Base-by-base conservation (phyloP, 2,888 invertebrate genomes). In the Monochamus alternatus region DNA sequence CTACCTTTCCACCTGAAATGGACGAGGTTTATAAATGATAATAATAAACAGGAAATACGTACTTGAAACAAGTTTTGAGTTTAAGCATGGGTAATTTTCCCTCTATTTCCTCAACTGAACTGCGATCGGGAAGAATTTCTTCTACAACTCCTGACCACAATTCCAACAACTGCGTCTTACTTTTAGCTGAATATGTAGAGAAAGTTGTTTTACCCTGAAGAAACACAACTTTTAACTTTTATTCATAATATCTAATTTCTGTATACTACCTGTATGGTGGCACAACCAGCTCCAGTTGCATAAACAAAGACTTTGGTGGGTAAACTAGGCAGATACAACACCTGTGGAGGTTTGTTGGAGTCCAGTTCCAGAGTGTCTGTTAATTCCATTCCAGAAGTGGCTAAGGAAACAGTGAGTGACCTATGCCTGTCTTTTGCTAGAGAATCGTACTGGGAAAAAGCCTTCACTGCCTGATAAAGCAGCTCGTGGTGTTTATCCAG, bases 261-360 rank as follows among this genome's bases (percentile, higher is more conserved):
- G 22, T 7, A 60, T 22, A 78, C 74, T 82, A 92, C 93, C 90
- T 93, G 92, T 3, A 93, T 92, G 55, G 93, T 93, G 68, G 93
- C 93, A 84, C 93, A 93, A 0, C 93, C 93, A 30, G 93, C 93
- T 0, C 93, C 93, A 0, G 93, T 93, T 2, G 93, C 93, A 76
- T 93, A 93, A 0, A 93, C 92, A 79, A 93, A 93, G n/a, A 93
- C 93, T 87, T 93, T 93, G 0, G 93, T 93, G 0, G 93, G 93
- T 44, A 93, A 86, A 5, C 93, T 93, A 0, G 93, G 93, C 5
- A 93, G 86, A 79, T 92, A 92, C 10, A 93, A 86, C 0, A 90
- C 89, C 59, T 92, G 89, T 0, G 91, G 89, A 0, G 90, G 89
- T 14, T 90, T 90, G 30, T 89, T 89, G 0, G 92, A 91, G 60